Evolutionary conservation across 2,888 invertebrate genomes (phyloP).

Genomic region (Drosophila yooni): DNA sequence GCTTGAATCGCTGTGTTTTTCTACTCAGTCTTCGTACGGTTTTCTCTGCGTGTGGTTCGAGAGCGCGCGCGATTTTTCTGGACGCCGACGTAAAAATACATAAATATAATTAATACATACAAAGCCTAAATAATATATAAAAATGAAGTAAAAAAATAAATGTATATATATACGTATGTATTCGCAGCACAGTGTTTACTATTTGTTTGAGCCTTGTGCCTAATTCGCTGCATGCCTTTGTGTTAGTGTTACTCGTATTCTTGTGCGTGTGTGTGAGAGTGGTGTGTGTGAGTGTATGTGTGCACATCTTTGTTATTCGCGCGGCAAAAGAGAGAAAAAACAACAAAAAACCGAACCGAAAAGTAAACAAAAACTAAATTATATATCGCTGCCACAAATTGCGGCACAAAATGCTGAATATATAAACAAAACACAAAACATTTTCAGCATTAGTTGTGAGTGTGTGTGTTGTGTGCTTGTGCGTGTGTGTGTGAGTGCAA

Average conservation of each 20-base stretch:
- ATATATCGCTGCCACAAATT: constrained; percentile 51
- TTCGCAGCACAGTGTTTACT: constrained; percentile 40
- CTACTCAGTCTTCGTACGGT: constrained; percentile 53
- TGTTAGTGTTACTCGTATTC: constrained; percentile 44
- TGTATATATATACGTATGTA: constrained; percentile 20
- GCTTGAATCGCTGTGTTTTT: constrained; percentile 39
- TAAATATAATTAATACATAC: constrained; percentile 26
- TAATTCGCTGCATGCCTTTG: constrained; percentile 41
- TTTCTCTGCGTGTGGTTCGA: constrained; percentile 50
- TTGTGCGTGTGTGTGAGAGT: constrained; percentile 23
- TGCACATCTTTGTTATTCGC: constrained; percentile 54
- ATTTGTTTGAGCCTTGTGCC: constrained; percentile 54
- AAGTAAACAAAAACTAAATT: constrained; percentile 53
- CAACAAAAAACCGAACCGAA: constrained; percentile 38
- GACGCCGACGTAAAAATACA: constrained; percentile 44
- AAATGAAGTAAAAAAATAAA: constrained; percentile 49
- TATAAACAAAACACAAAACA: constrained; percentile 52
- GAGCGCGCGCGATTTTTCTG: constrained; percentile 9
- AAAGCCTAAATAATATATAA: constrained; percentile 30
- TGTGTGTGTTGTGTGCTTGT: constrained; percentile 23
- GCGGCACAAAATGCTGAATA: constrained; percentile 58
- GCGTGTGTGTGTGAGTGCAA: constrained; percentile 29
- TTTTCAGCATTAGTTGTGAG: constrained; percentile 47
- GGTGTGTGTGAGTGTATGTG: constrained; percentile 16
- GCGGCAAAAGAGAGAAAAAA: constrained; percentile 51